Evolutionary conservation across 2,888 invertebrate species (phyloP), one percentile per base, ranked within the genome.

Genomic region (Apamea sordens): DNA sequence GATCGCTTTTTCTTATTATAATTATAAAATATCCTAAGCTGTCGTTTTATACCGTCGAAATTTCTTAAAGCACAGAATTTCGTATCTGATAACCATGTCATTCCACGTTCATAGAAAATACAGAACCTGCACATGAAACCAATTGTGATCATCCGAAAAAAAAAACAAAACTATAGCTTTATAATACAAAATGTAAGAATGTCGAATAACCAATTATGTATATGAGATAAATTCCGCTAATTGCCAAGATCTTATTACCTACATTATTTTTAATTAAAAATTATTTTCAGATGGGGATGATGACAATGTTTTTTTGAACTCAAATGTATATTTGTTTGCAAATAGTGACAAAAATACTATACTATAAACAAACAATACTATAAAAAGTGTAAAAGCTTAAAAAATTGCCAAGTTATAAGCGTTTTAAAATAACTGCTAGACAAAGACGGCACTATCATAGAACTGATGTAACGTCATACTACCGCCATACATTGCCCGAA

Each of bases 231-330:
- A 74, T 70, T 72, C 50, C 63, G 73, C 73, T 53, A 73, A 84
- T 36, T 82, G 82, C 73, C 77, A 77, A 74, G 77, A 82, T 86
- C 50, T 63, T 67, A 61, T 73, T 73, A 84, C 59, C 13, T 85
- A 77, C 70, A 73, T 77, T 71, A 70, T 41, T 73, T n/a, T 32
- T 68, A 75, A 64, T 67, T 56, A 59, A 68, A 72, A 53, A 68
- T 41, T 65, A 56, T 81, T 53, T 15, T 59, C 47, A 21, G 68
- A 11, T 15, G 15, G 61, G 61, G 61, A 61, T 61, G 61, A 61
- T 61, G 61, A 28, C 28, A 28, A 15, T 59, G n/a, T 4, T 41
- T 24, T 32, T 24, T 64, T 21, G 10, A 6, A 64, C 10, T 32
- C 18, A 21, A 21, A 21, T 1, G 21, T 11, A 10, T 11, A 4